These are phyloP conservation scores for Ariopsis seemanni DNA, from an alignment of 2,113 vertebrate genomes.

Conservation along the genomic window DNA sequence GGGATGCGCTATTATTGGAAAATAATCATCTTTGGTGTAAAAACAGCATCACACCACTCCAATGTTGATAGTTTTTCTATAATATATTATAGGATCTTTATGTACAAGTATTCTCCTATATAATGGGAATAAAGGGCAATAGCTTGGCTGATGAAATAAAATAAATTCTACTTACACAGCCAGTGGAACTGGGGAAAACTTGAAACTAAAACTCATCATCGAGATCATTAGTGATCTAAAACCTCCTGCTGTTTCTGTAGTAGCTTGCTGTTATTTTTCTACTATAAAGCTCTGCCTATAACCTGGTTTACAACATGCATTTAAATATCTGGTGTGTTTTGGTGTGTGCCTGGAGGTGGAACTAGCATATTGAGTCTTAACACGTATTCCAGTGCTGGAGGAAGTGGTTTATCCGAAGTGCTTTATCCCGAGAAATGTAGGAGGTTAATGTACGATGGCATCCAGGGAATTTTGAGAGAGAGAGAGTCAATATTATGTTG, in stretches of 20 bases:
- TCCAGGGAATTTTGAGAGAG: constrained; percentile 40
- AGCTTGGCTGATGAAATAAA: not conserved
- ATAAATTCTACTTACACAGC: not conserved
- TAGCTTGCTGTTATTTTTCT: not conserved
- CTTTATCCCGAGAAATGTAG: constrained; percentile 51
- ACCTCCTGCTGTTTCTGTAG: not conserved
- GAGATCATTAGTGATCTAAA: too few species aligned
- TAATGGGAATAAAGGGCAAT: not conserved
- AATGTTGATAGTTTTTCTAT: not conserved
- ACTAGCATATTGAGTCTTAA: constrained; percentile 43
- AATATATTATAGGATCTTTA: not conserved
- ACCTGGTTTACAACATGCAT: constrained; percentile 2
- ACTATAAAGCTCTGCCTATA: not conserved
- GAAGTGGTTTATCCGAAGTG: constrained; percentile 46
- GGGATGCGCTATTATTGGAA: not conserved
- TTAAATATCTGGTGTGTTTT: constrained; percentile 34
- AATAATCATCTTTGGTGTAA: not conserved
- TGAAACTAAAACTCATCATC: not conserved
- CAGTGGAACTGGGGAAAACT: too few species aligned
- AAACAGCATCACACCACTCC: not conserved
- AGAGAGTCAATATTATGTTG: constrained; percentile 49
- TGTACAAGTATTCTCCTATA: not conserved
- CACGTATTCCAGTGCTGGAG: constrained; percentile 29
- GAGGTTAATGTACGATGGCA: constrained; percentile 52
- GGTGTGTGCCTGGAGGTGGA: not conserved